A percentile compares a stretch with the other conserved stretches of the same genome.
phyloP scores from a whole-genome alignment of 2,888 invertebrate genomes.

The Diarsia rubi region DNA sequence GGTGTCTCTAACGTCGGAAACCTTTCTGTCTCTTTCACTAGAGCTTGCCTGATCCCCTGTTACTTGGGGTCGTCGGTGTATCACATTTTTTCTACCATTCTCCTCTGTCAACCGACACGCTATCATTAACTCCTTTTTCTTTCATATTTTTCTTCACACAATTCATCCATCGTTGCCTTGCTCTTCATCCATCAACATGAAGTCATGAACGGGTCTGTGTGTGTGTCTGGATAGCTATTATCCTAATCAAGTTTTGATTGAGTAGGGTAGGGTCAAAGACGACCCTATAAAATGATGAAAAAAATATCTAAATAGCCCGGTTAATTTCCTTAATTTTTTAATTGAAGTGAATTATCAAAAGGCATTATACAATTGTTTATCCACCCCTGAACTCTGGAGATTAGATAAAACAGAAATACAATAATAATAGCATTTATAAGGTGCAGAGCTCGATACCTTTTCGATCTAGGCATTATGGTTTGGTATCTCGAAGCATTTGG shows the following conservation, averaged over 20 bases:
- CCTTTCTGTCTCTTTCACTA: too few relatives aligned
- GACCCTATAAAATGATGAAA: background rate
- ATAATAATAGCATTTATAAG: slow-evolving; percentile 3
- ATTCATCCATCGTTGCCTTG: too few relatives aligned
- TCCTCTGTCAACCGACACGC: too few relatives aligned
- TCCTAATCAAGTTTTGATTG: background rate
- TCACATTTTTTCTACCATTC: too few relatives aligned
- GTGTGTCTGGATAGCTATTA: background rate
- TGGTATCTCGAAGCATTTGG: background rate
- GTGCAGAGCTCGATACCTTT: background rate
- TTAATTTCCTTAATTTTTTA: background rate
- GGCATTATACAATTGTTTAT: background rate
- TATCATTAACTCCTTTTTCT: too few relatives aligned
- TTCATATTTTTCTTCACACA: too few relatives aligned
- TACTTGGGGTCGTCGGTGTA: too few relatives aligned
- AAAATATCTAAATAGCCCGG: background rate
- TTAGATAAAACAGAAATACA: slow-evolving; percentile 32
- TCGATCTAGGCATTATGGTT: background rate
- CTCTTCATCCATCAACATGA: too few relatives aligned
- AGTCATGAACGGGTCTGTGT: too few relatives aligned
- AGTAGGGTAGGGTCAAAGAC: background rate
- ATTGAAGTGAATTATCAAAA: background rate
- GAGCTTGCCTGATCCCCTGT: too few relatives aligned
- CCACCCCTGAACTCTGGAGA: slow-evolving; percentile 48
- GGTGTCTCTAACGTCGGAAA: too few relatives aligned